Base-by-base conservation (phyloP, 1,140 invertebrate genomes). In the Calliopsis andreniformis region DNA sequence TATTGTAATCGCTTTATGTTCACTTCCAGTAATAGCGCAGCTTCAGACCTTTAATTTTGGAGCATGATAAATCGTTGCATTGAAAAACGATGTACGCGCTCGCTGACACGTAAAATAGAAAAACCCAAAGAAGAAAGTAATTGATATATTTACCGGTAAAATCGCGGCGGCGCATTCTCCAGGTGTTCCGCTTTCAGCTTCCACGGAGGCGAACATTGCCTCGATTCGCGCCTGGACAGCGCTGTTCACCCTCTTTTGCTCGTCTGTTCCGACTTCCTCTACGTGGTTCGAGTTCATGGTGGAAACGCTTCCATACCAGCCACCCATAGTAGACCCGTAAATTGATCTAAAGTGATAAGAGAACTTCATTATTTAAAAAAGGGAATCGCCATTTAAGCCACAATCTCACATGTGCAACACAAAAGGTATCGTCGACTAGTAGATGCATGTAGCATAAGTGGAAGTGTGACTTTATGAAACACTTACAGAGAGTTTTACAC, bases 221-320 rank as follows among this genome's bases (percentile, higher is more conserved):
- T 97, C 96, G 85, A 97, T 97, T 73, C 95, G 94, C 12, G 95
- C 96, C 88, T 97, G 96, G 5, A 97, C 96, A 20, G 94, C 95
- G 83, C 96, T 96, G 84, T 95, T 94, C 25, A 94, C 93, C 79
- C 88, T 88, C 47, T 82, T 86, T 70, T 91, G 89, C 64, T 91
- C 89, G 6, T 92, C 91, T 2, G 86, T 75, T n/a, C 79, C 78
- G 20, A 75, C 20, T 2, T 89, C 85, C 5, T 85, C 81, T 14
- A 66, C 39, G 30, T 81, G 53, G 51, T 76, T 81, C 49, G 85
- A 72, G 66, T 45, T 84, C 81, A 76, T 70, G 16, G 73, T 86
- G 64, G 84, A 84, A 25, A 86, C 47, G 4, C 82, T 59, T 18
- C 83, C 79, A 66, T 86, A 89, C 86, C 87, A 91, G 0, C 86